Base-by-base conservation (phyloP, 2,113 vertebrate species). In the Helogale parvula region DNA sequence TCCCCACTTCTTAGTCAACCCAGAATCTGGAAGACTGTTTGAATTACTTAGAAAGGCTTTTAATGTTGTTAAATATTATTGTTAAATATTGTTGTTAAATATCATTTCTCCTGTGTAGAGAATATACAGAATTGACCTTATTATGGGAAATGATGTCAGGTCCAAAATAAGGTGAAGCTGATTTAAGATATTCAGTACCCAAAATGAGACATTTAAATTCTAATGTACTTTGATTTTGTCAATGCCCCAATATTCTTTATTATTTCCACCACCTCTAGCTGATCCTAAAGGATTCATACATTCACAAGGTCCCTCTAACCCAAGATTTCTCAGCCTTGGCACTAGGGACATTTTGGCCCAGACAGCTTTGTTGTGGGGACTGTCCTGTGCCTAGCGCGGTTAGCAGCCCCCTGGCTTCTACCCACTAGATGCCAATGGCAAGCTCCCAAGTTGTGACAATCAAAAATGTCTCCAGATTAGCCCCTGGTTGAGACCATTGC, bases 31-130 rank as follows among this genome's bases (percentile, higher is more conserved):
- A 66, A 87, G 68, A 17, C 91, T 0, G 2, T 91, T 95, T 96
- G 80, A 98, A 98, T 98, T 97, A 97, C 98, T 97, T 97, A 98
- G 85, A 88, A 84, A 90, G 69, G 83, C 85, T 88, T 92, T 66
- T 23, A 97, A 88, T 57, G n/a, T n/a, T n/a, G n/a, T n/a, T n/a
- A n/a, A n/a, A n/a, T n/a, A n/a, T n/a, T n/a, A n/a, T n/a, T n/a
- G n/a, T n/a, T n/a, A n/a, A n/a, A n/a, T n/a, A n/a, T n/a, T n/a
- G n/a, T n/a, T n/a, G n/a, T n/a, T n/a, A n/a, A n/a, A 84, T 87
- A 91, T 91, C 45, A n/a, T 8, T 2, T 95, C 95, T 95, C 93
- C 29, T 97, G 14, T 38, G 4, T 93, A 41, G 80, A 81, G 29
- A 92, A 60, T 86, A 95, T 96, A 74, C 81, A 82, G 76, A 21